A percentile compares a stretch with the other conserved stretches of the same genome.
Evolutionary conservation across 2,888 invertebrate species (phyloP).

Genomic region (Leucophora obtusa): DNA sequence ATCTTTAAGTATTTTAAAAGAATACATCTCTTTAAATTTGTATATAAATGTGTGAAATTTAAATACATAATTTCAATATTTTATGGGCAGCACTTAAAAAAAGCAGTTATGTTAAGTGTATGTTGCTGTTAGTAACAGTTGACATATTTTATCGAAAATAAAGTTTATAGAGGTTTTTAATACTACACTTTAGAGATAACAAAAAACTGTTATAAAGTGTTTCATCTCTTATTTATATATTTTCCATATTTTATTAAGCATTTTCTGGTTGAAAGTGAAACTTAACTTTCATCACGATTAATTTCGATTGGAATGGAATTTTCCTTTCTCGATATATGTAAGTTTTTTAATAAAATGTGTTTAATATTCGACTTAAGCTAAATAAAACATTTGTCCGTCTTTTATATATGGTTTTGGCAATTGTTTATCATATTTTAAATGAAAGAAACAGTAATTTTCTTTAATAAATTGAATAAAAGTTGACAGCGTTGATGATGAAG

Average conservation of each 20-base stretch:
- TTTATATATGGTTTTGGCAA: slow-evolving; percentile 42
- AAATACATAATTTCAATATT: slow-evolving; percentile 1
- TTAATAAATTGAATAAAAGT: slow-evolving; percentile 55
- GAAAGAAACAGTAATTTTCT: slow-evolving; percentile 46
- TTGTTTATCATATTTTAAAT: slow-evolving; percentile 44
- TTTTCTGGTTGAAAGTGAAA: too few species aligned
- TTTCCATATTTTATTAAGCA: too few species aligned
- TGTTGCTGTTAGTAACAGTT: not conserved
- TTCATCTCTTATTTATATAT: too few species aligned
- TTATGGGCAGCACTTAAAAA: not conserved
- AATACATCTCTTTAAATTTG: too few species aligned
- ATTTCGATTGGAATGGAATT: too few species aligned
- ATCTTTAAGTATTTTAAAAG: not conserved
- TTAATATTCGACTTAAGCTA: too few species aligned
- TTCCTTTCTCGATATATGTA: too few species aligned
- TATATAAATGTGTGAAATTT: not conserved
- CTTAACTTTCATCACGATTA: too few species aligned
- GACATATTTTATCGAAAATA: not conserved
- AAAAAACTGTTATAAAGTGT: too few species aligned
- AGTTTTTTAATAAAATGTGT: too few species aligned
- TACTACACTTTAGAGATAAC: too few species aligned
- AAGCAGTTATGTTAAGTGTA: not conserved
- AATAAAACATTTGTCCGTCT: not conserved
- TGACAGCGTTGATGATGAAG: slow-evolving; percentile 45
- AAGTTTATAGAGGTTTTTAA: too few species aligned